Base-by-base conservation (phyloP, 2,888 invertebrate species). In the Reticulitermes lucifugus region DNA sequence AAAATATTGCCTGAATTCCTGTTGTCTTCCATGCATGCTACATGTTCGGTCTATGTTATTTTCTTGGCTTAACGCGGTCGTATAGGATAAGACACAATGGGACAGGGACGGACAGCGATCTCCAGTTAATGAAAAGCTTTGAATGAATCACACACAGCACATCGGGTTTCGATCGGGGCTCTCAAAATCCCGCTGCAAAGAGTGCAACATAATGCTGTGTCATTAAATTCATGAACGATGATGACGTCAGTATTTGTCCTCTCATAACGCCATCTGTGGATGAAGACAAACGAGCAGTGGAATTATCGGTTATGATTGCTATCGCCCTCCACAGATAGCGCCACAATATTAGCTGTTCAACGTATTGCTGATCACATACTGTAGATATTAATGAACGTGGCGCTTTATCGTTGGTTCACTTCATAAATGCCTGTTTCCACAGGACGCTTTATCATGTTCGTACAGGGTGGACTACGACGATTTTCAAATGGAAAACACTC, bases 401-500 rank as follows among this genome's bases (percentile, higher is more conserved):
- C 65, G n/a, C 14, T 65, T 65, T 65, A 65, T 65, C 65, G 10
- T n/a, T n/a, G 65, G n/a, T 22, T 25, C n/a, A 65, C 65, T 65
- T 65, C 65, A 65, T n/a, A 65, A 65, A 65, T n/a, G 65, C n/a
- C n/a, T 65, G 65, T 65, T 65, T n/a, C 65, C 65, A 65, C 65
- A 65, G 65, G 2, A 22, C 65, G 22, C 65, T 25, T 25, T 25
- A 65, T 25, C 65, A 65, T 25, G 25, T 25, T 7, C 12, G 65
- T n/a, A 65, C 65, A 25, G n/a, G n/a, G 25, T 65, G 25, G 65
- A n/a, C 65, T 25, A n/a, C 65, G 65, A 65, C n/a, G 25, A 65
- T 65, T 65, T 65, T 25, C 65, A 65, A 65, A 65, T 65, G 65
- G 25, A n/a, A 65, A 65, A 65, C 65, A 65, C n/a, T 65, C 65